phyloP scores from a whole-genome alignment of 1,140 invertebrate species.

The Carposina sasakii region DNA sequence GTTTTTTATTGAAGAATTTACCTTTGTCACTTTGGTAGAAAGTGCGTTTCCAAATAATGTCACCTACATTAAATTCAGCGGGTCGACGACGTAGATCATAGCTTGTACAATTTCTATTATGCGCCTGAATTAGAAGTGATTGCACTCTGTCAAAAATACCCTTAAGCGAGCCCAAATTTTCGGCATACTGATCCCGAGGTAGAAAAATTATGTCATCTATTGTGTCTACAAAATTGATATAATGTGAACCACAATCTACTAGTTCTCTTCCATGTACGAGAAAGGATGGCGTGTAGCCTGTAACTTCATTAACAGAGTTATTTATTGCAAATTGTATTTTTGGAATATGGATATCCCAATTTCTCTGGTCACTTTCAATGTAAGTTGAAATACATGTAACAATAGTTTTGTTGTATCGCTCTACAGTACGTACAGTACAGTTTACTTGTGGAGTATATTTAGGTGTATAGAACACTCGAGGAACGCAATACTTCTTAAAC shows the following conservation, averaged over 20 bases:
- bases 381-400: not conserved
- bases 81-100: conserved; percentile 2
- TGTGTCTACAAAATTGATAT: conserved; percentile 3
- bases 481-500: not conserved
- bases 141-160: conserved; percentile 19
- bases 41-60: not conserved
- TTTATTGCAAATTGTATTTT: not conserved
- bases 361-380: not conserved
- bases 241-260: conserved; percentile 13
- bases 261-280: conserved; percentile 19
- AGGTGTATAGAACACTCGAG: not conserved
- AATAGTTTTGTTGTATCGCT: not conserved
- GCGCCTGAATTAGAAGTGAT: conserved; percentile 6
- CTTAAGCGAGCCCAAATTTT: conserved; percentile 13
- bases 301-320: conserved; percentile 1
- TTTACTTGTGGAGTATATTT: not conserved
- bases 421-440: too few relatives aligned
- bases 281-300: conserved; percentile 20
- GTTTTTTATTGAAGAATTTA: conserved; percentile 9
- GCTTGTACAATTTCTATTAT: conserved; percentile 7
- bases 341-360: not conserved
- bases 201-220: conserved; percentile 7
- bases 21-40: conserved; percentile 14
- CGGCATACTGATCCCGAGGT: conserved; percentile 19
- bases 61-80: conserved; percentile 6